These are phyloP conservation scores for Penaeus japonicus DNA, from an alignment of 1,140 invertebrate species.

Conservation along the genomic window DNA sequence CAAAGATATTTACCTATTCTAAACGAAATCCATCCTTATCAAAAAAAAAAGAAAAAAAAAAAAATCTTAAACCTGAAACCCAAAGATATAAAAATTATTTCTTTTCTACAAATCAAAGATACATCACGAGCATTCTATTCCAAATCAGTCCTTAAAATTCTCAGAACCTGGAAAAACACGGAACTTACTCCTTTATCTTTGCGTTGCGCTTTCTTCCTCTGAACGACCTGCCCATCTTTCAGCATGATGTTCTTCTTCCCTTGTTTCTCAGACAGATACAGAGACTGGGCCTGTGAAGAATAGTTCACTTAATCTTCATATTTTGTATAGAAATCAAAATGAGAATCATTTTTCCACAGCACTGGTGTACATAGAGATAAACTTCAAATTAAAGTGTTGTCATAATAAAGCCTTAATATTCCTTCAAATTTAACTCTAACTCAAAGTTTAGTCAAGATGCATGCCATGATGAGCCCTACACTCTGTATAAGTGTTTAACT, in stretches of 20 bases:
- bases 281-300: constrained; percentile 68
- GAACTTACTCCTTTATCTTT: constrained; percentile 77
- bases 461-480: too few species aligned
- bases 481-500: too few species aligned
- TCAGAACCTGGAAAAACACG: background rate
- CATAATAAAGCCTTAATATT: too few species aligned
- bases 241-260: constrained; percentile 78
- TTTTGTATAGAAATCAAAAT: too few species aligned
- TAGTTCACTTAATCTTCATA: background rate
- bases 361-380: too few species aligned
- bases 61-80: background rate
- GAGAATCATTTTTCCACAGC: too few species aligned
- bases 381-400: too few species aligned
- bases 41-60: too few species aligned
- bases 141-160: background rate
- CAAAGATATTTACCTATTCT: background rate
- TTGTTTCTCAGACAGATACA: constrained; percentile 81
- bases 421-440: too few species aligned
- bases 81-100: background rate
- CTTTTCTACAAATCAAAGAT: background rate
- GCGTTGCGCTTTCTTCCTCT: constrained; percentile 73
- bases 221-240: constrained; percentile 77
- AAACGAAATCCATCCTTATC: too few species aligned
- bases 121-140: background rate
- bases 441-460: too few species aligned